Conservation (phyloP, 23 tunicate species). For the Halocynthia roretzi region DNA sequence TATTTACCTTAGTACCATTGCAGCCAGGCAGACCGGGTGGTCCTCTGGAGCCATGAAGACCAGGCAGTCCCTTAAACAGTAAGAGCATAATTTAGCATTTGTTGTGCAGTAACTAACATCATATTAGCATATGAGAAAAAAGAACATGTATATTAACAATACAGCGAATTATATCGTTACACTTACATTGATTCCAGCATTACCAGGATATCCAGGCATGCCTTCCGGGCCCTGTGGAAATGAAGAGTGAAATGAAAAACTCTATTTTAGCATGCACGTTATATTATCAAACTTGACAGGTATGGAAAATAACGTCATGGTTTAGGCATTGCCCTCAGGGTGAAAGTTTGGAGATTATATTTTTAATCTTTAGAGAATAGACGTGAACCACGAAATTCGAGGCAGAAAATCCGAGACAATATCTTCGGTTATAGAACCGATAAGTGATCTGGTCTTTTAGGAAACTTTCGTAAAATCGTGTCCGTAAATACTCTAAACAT, state of each 20-base stretch:
- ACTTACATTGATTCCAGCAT: conserved; percentile 71
- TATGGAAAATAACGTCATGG: background rate
- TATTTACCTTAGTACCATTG: conserved; percentile 77
- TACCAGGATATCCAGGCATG: conserved; percentile 66
- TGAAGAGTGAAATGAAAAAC: background rate
- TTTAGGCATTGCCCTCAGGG: background rate
- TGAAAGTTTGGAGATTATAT: no score
- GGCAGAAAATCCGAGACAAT: no score
- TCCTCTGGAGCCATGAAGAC: conserved; percentile 60
- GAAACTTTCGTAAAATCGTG: no score
- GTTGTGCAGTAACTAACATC: background rate
- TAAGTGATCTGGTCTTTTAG: no score
- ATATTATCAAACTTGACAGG: background rate
- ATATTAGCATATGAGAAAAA: background rate
- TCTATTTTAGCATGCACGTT: background rate
- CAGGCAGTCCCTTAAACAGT: conserved; percentile 60
- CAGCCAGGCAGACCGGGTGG: conserved; percentile 82
- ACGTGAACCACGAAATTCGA: no score
- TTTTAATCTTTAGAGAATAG: no score
- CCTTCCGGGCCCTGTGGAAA: conserved; percentile 54
- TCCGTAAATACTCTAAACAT: no score
- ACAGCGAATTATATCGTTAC: background rate
- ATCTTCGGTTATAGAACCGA: no score
- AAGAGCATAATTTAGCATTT: background rate
- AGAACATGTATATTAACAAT: background rate